Base-by-base conservation (phyloP, 2,797 vertebrate species). In the Serranus cabrilla region DNA sequence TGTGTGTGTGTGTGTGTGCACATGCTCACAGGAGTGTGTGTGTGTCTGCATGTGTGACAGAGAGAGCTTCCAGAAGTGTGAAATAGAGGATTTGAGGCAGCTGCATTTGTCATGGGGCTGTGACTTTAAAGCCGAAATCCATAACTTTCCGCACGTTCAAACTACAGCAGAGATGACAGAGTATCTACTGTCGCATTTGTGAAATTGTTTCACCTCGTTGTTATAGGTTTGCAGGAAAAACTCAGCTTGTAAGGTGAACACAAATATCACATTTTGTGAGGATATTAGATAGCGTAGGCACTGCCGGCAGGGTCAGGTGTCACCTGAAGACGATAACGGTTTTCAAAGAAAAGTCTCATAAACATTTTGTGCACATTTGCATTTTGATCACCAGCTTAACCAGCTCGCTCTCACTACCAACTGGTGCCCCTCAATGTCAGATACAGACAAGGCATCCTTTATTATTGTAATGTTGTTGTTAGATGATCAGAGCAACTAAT, bases 11-110 rank as follows among this genome's bases (percentile, higher is more conserved):
- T 57, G 46, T 74, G 55, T 64, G 71, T 27, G 47, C 57, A 47
- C 52, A 49, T 73, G 60, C 55, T 58, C 47, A 17, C 63, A 21
- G 37, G 37, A 43, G 47, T 54, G 71, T 76, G 69, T 62, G 74
- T 2, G 69, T 3, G 47, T 57, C 23, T 67, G 61, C 76, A 62
- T 43, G 74, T 79, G 62, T 80, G 85, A 81, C 76, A 84, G 68
- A 75, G 56, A 64, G 34, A 56, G 78, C 84, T 67, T 78, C 77
- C 65, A 82, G 80, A 85, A 85, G 86, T 91, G 85, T 89, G 81
- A 92, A 91, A 90, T 89, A 88, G 76, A 87, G 83, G 88, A 91
- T 90, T 89, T 84, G 71, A 89, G 82, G 86, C 83, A 82, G 84
- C 64, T 78, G 85, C 72, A 89, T 91, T 93, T 81, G 89, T 91